Base-by-base conservation (phyloP, 2,113 vertebrate species). In the Amphiprion percula region DNA sequence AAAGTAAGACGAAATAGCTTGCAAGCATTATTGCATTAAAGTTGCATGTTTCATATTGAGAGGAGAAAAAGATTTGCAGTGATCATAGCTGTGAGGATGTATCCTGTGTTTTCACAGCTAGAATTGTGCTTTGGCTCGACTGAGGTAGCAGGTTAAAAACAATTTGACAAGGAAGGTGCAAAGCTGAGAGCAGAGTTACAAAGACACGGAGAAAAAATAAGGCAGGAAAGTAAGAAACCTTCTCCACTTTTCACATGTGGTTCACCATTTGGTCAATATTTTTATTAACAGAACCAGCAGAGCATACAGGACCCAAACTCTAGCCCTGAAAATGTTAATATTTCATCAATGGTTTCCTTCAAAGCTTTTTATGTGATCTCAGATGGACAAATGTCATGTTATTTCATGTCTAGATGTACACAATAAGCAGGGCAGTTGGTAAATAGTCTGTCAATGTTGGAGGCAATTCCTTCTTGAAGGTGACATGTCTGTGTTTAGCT, bases 391-490 rank as follows among this genome's bases (percentile, higher is more conserved):
- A 50, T 80, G 73, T 75, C 62, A 74, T 74, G 76, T 87, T 68
- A 72, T 82, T 90, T 82, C 37, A 74, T 83, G 80, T 49, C 41
- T 19, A 55, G 71, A 52, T 67, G 61, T 82, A 37, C 61, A 82
- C 58, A 77, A 69, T 58, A 56, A 79, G 52, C 61, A 62, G 52
- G 21, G 55, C 54, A 52, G 64, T 68, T 50, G n/a, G 76, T 56
- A 82, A 90, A 85, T 85, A 74, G 65, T 62, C 67, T 71, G 84
- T 85, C 86, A 85, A 71, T 78, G 81, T 74, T 81, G 47, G 72
- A 53, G 85, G 46, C 83, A 75, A 47, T 59, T 83, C 46, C 62
- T 16, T 54, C 60, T 72, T 55, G 50, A 84, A 75, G 66, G 71
- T 84, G 82, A 77, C 74, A 68, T 73, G 76, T 74, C 81, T 82